Evolutionary conservation across 2,797 vertebrate species (phyloP), one percentile per base, ranked within the genome.

Genomic region (Rhinoraja longicauda): DNA sequence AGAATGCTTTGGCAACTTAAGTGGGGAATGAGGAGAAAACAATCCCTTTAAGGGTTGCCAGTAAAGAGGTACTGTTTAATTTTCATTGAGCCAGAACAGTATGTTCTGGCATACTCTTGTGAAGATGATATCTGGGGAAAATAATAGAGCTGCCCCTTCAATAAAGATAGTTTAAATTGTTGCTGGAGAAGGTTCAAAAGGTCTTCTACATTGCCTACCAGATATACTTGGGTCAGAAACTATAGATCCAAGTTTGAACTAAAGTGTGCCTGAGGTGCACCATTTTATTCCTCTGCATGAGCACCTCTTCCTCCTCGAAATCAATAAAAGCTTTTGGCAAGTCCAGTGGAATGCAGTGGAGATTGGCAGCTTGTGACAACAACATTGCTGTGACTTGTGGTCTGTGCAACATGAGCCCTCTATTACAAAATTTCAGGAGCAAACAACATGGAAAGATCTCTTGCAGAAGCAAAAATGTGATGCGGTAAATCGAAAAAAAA

Each of bases 71-170:
- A 26, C 84, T 88, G 53, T 88, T 88, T 88, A 67, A 88, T 88
- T 88, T 88, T 88, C 84, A 67, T 88, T 36, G 84, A 88, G 84
- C 62, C 84, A 88, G 84, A 88, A 88, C 84, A 88, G 84, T 88
- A 88, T 88, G 84, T 88, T 88, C 84, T 88, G 84, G 84, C 84
- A 88, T 32, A 88, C 62, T 64, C 29, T 32, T 67, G n/a, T 36
- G 84, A 88, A 67, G 84, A 88, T 88, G 84, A 88, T 67, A 62
- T 88, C 84, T 88, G 84, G 59, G 88, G 62, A n/a, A 88, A 88
- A 88, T 88, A 62, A 64, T 88, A 88, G 62, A 88, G 32, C 62
- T 88, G 62, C 62, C n/a, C 10, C 59, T 88, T 88, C 84, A 88
- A 88, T 88, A 88, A 88, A 78, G 62, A 67, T 62, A 67, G 84